These are phyloP conservation scores for Tromatobia lineatoria DNA, from an alignment of 2,888 invertebrate genomes.

Conservation along the genomic window DNA sequence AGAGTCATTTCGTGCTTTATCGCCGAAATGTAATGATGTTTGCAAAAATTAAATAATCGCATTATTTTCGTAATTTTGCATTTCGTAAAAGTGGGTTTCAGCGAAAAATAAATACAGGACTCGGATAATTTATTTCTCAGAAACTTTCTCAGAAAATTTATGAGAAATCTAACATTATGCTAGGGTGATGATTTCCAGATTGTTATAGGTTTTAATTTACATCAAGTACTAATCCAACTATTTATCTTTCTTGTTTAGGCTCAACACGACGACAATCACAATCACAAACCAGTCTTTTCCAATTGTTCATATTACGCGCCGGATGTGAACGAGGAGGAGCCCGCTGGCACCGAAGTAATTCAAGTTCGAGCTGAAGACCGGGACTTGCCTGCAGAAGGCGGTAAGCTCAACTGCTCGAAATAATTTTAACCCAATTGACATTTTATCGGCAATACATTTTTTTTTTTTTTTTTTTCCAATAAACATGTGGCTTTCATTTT, in stretches of 20 bases:
- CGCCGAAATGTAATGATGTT: too few species aligned
- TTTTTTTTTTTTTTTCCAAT: neutral
- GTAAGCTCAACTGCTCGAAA: slow-evolving; percentile 77
- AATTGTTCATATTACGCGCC: slow-evolving; percentile 94
- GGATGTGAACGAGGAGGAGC: slow-evolving; percentile 92
- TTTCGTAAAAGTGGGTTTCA: too few species aligned
- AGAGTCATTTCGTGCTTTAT: too few species aligned
- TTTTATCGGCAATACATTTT: too few species aligned
- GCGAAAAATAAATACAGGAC: too few species aligned
- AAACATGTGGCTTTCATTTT: neutral
- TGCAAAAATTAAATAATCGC: too few species aligned
- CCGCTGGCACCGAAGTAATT: slow-evolving; percentile 91
- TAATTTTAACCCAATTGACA: neutral
- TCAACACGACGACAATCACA: slow-evolving; percentile 86
- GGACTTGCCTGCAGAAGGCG: slow-evolving; percentile 92
- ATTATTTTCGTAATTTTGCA: too few species aligned
- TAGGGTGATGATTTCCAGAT: too few species aligned
- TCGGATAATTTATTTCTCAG: too few species aligned
- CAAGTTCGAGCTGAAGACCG: slow-evolving; percentile 91
- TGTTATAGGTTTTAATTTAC: too few species aligned
- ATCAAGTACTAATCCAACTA: neutral
- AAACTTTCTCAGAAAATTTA: too few species aligned
- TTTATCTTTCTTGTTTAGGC: slow-evolving; percentile 52
- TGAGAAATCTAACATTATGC: too few species aligned
- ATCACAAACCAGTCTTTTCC: slow-evolving; percentile 95